A percentile compares a stretch with the other conserved stretches of the same genome.
Evolutionary conservation across 2,888 invertebrate species (phyloP).

Genomic region (Euclidia mi): DNA sequence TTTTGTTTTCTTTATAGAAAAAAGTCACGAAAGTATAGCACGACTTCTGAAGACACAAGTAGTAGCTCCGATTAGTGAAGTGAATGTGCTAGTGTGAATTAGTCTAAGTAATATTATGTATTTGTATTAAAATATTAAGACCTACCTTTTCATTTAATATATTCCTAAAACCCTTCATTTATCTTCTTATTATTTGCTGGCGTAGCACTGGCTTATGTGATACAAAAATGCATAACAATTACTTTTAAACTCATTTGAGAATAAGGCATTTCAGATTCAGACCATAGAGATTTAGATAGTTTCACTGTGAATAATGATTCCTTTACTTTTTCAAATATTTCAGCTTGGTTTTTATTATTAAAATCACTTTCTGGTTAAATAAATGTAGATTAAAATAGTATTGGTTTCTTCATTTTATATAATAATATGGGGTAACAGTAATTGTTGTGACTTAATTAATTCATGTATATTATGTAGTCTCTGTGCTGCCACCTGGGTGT

Average conservation of each 20-base stretch:
- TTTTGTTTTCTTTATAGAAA: conserved; percentile 88
- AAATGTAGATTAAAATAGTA: neutral
- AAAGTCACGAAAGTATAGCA: conserved; percentile 86
- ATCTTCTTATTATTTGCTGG: conserved; percentile 40
- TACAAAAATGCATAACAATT: neutral
- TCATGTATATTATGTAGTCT: no score
- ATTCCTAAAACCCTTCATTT: conserved; percentile 48
- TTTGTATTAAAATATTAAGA: conserved; percentile 60
- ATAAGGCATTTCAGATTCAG: no score
- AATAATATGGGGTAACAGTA: no score
- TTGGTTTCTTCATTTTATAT: no score
- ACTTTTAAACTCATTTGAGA: no score
- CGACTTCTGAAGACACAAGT: conserved; percentile 86
- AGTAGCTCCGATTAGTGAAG: conserved; percentile 85
- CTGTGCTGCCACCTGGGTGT: conserved; percentile 29
- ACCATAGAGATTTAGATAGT: no score
- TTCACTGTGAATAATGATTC: no score
- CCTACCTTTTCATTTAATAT: conserved; percentile 59
- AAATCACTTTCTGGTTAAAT: neutral
- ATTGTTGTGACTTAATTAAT: no score
- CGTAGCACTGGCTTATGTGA: conserved; percentile 2
- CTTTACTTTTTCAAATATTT: no score
- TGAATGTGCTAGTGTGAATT: conserved; percentile 72
- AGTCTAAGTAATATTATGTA: conserved; percentile 73
- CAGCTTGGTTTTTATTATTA: no score